A percentile compares a stretch with the other conserved stretches of the same genome.
Evolutionary conservation across 2,113 vertebrate species (phyloP).

Genomic region (Trogon melanurus): DNA sequence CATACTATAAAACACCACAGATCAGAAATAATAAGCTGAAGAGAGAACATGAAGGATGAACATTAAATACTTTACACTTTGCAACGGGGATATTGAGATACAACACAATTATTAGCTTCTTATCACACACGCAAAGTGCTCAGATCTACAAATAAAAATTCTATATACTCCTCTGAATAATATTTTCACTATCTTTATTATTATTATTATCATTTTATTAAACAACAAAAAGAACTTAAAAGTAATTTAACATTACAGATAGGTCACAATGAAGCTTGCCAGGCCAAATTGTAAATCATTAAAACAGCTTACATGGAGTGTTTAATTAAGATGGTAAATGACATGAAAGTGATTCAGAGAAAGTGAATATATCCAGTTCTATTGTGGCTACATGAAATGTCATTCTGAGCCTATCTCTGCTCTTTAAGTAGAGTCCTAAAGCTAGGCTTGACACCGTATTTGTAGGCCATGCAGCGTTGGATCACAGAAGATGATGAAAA

Average conservation of each 20-base stretch:
- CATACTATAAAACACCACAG: neutral
- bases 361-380: too few species aligned
- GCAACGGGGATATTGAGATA: neutral
- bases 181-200: neutral
- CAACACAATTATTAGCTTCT: neutral
- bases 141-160: neutral
- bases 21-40: slow-evolving; percentile 29
- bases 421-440: too few species aligned
- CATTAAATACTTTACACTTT: slow-evolving; percentile 13
- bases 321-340: too few species aligned
- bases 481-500: too few species aligned
- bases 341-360: too few species aligned
- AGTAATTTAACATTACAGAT: neutral
- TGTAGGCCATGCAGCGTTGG: too few species aligned
- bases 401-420: too few species aligned
- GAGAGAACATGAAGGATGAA: neutral
- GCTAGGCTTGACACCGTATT: too few species aligned
- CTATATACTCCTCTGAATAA: neutral
- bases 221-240: neutral
- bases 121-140: neutral
- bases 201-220: neutral
- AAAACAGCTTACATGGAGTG: too few species aligned
- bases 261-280: neutral
- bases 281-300: neutral
- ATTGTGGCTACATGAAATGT: too few species aligned